Evolutionary conservation across 2,888 invertebrate genomes (phyloP), one percentile per base, ranked within the genome.

Genomic region (Metacarcinus magister): DNA sequence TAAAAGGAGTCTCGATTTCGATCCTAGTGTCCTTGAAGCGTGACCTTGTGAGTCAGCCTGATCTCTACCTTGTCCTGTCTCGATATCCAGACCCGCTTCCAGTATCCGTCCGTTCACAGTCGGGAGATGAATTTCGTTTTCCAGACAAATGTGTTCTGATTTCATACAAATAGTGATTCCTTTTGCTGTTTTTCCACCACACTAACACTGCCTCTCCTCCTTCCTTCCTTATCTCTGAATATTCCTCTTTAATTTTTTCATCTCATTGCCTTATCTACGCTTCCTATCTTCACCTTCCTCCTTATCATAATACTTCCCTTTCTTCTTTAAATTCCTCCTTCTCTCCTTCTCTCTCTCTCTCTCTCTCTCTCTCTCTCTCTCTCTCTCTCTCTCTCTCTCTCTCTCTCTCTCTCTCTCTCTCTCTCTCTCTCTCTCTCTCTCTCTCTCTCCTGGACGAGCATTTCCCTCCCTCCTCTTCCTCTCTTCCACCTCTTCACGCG

Each of bases 331-430:
- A 8, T 54, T 16, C 16, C 60, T 13, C 60, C n/a, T 23, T 67
- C n/a, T 23, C 16, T 67, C 67, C 5, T 23, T 23, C n/a, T 67
- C 75, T 28, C 75, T 19, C 75, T 60, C 75, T 75, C 28, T 75
- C 28, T 75, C 75, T 75, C 75, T 75, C 75, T 75, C 23, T 60
- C 60, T 10, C 75, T 75, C n/a, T 67, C 23, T n/a, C 28, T 75
- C 75, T 75, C 28, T 87, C 32, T 19, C 10, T 87, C 82, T 87
- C 82, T 87, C 82, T 87, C 82, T 87, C 82, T 87, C 82, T 87
- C 82, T 87, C 82, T 87, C 82, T 87, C 82, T 87, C 82, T 87
- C 82, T 87, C 82, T 87, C 82, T 87, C 82, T 87, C 82, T 87
- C 75, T 87, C 82, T 87, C 82, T 87, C 82, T 87, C 82, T 87